Percentiles rank a stretch among this genome's conserved stretches.
Conservation (phyloP, 35 echinoderm and acorn worm genomes). For the Stichopus chloronotus region DNA sequence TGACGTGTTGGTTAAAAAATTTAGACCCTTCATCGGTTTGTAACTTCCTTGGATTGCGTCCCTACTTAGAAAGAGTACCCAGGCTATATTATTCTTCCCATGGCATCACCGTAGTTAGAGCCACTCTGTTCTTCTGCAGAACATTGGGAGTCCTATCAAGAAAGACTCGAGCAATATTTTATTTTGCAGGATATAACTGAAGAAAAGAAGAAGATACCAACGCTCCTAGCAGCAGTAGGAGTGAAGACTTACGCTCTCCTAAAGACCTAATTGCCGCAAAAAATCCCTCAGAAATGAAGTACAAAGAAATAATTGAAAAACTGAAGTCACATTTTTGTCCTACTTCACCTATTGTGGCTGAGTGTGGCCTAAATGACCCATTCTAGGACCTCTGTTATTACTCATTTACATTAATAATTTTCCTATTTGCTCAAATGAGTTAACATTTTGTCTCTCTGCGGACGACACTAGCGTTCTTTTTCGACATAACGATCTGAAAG, state of each 20-base stretch:
- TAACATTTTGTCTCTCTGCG: too few species aligned
- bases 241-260: neutral
- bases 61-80: neutral
- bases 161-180: slow-evolving; percentile 43
- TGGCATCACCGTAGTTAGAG: slow-evolving; percentile 8
- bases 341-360: neutral
- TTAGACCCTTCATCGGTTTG: too few species aligned
- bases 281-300: neutral
- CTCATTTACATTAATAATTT: too few species aligned
- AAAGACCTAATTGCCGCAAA: slow-evolving; percentile 15
- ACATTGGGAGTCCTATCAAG: slow-evolving; percentile 46
- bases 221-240: neutral
- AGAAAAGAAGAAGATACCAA: neutral
- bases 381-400: too few species aligned
- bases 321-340: neutral
- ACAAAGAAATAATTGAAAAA: slow-evolving; percentile 9
- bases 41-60: slow-evolving; percentile 1
- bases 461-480: too few species aligned
- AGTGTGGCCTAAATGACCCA: too few species aligned
- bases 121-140: slow-evolving; percentile 12
- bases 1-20: too few species aligned
- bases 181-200: slow-evolving; percentile 39
- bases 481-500: too few species aligned
- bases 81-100: too few species aligned
- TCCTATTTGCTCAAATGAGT: too few species aligned